These are phyloP conservation scores for Condylura cristata DNA, from an alignment of 2,113 vertebrate species.

Conservation along the genomic window DNA sequence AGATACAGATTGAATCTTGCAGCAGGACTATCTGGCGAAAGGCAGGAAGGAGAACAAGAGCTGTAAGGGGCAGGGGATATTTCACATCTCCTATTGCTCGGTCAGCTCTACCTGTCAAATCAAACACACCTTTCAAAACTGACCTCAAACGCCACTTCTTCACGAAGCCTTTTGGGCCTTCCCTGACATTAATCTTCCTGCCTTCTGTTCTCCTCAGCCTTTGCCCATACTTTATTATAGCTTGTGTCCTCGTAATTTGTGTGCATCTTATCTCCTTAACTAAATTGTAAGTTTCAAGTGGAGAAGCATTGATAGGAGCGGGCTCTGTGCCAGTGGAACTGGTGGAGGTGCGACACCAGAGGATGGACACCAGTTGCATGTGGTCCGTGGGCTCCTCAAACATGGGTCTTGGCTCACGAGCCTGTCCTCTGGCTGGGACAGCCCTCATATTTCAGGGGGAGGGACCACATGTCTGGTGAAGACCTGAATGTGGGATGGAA, in stretches of 20 bases:
- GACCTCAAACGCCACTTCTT: conserved; percentile 27
- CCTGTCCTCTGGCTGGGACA: background rate
- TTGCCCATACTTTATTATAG: conserved; percentile 55
- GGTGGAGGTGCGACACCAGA: background rate
- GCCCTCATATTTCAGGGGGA: background rate
- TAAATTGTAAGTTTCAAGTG: conserved; percentile 62
- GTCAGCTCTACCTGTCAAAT: background rate
- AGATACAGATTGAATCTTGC: background rate
- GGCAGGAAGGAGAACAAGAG: background rate
- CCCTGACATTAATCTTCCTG: conserved; percentile 18
- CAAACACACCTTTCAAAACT: conserved; percentile 29
- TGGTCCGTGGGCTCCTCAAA: background rate
- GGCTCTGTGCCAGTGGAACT: background rate
- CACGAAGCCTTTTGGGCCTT: conserved; percentile 16
- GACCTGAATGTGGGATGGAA: background rate
- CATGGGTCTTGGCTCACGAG: background rate
- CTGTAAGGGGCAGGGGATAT: background rate
- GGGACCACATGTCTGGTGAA: background rate
- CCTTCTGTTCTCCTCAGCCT: conserved; percentile 38
- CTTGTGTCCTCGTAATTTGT: conserved; percentile 56
- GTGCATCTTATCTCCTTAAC: conserved; percentile 62
- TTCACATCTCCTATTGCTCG: background rate
- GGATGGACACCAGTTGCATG: background rate
- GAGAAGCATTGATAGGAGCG: conserved; percentile 26
- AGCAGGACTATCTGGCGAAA: background rate